Base-by-base conservation (phyloP, 2,888 invertebrate species). In the Athalia rosae region DNA sequence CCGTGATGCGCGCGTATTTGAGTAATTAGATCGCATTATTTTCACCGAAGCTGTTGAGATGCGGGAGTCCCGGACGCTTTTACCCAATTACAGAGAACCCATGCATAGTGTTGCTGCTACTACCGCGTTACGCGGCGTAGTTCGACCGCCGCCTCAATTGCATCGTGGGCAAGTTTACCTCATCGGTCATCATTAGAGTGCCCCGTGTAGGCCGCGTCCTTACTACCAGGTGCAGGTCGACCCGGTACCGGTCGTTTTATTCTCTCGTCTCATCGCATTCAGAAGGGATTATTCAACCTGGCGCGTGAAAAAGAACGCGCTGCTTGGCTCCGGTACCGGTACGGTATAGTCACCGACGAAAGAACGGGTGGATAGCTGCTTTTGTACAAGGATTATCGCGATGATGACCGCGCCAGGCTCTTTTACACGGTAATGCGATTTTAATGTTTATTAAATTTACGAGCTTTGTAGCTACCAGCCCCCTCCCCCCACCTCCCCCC, bases 311-410 rank as follows among this genome's bases (percentile, higher is more conserved):
- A 73, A 74, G 43, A 59, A n/a, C 41, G 61, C 61, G 28, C 61
- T 28, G 61, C 8, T 7, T 45, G 71, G 67, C 48, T 50, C 45
- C n/a, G n/a, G 56, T 48, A 48, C 50, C 71, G 28, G 28, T 28
- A 15, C 8, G 8, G 8, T 13, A 8, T 8, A 61, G 15, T 61
- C 61, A 15, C 74, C 59, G 28, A 61, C 45, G 59, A 62, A 74
- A 48, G 61, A 48, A 74, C 48, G 47, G 74, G 74, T 74, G 74
- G 74, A 61, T 83, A 64, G 78, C 79, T 81, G 78, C 79, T 81
- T 82, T 81, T 82, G 82, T 82, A 78, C 81, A 76, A 79, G 79
- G 79, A 81, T 81, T 80, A 81, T 78, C 80, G 80, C 76, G 62
- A 80, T 80, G 80, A 80, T 81, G 80, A 81, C 80, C 81, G 77